Base-by-base conservation (phyloP, 2,797 vertebrate species). In the Denticeps clupeoides region DNA sequence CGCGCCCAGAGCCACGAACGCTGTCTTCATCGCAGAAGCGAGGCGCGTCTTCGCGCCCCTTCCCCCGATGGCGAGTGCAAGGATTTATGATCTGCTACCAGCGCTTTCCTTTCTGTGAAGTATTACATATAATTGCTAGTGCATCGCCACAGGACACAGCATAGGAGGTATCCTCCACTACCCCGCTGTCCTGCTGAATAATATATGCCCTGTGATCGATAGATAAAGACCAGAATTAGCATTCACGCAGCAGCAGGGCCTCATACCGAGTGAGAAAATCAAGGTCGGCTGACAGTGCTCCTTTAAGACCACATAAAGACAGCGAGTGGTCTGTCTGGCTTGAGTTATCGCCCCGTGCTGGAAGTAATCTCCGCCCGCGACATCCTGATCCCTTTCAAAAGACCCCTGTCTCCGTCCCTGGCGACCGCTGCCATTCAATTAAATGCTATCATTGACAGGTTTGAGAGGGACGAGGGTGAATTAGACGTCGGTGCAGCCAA, bases 101-200 rank as follows among this genome's bases (percentile, higher is more conserved):
- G 60, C 49, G 55, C 47, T 46, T 58, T 29, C 45, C 45, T 37
- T 54, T 24, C 5, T 38, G 16, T 58, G 31, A 64, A 9, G 18
- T 59, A 59, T 60, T 42, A 51, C 49, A 61, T 61, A 49, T 60
- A 66, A 65, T 57, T 69, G 46, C 49, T 55, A 48, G 41, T 59
- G 55, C 8, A 16, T 64, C 23, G 12, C 54, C 51, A 55, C 6
- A 41, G 45, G 42, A 62, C 58, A 47, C 22, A 12, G 8, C 26
- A 25, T 13, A 21, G 11, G 11, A 21, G 48, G 49, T 53, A 49
- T 31, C 26, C 48, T 44, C 21, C 13, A 51, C 35, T 28, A 47
- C 43, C 31, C 31, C 38, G 12, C 15, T 19, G 12, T 6, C 4
- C 58, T 45, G 45, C 49, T 50, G 52, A 55, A 69, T 58, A 68